Evolutionary conservation across 2,113 vertebrate species (phyloP).

Genomic region (Cryptoleucopteryx plumbea): DNA sequence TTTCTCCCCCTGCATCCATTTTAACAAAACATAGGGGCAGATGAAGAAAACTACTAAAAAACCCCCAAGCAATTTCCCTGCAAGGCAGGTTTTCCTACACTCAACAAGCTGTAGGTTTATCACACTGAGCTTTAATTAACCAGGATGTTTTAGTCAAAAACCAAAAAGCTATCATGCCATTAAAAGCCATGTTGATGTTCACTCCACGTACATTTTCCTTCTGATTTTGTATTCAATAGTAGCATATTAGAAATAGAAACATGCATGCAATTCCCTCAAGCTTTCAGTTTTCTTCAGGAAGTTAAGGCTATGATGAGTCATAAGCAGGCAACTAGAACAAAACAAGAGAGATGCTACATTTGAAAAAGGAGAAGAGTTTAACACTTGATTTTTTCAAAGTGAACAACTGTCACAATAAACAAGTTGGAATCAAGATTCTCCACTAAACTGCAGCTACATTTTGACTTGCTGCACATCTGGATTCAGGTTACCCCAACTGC

Average conservation of each 20-base stretch:
- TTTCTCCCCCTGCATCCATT: not conserved
- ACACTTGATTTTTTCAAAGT: not conserved
- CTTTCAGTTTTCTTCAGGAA: not conserved
- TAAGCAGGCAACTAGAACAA: not conserved
- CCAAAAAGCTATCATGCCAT: not conserved
- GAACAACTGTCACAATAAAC: not conserved
- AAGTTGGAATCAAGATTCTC: not conserved
- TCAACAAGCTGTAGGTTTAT: not conserved
- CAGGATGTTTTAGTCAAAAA: not conserved
- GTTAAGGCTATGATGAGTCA: not conserved
- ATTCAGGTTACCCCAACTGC: accelerated
- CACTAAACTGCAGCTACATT: not conserved
- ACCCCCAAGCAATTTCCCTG: not conserved
- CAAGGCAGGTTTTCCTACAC: not conserved
- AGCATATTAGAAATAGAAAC: not conserved
- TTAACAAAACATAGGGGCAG: not conserved
- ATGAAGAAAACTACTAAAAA: not conserved
- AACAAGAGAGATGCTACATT: not conserved
- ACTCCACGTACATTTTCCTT: not conserved
- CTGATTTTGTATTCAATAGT: not conserved
- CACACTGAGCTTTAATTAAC: not conserved
- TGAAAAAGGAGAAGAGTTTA: not conserved
- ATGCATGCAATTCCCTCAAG: not conserved
- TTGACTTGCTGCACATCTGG: not conserved
- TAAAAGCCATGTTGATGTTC: not conserved